These are phyloP conservation scores for Pangasius larnaudii DNA, from an alignment of 2,797 vertebrate genomes.

Conservation along the genomic window DNA sequence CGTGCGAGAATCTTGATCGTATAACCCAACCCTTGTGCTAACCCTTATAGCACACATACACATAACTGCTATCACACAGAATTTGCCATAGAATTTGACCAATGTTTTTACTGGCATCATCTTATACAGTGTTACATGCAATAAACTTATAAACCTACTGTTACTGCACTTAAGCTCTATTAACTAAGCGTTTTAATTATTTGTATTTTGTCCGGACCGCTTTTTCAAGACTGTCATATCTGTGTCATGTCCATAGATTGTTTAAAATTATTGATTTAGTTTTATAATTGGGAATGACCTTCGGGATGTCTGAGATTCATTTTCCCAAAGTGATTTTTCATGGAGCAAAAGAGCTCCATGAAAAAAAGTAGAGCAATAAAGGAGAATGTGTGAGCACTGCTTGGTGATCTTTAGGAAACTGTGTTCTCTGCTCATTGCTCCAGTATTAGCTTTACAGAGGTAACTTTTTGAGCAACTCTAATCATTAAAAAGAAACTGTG, in stretches of 20 bases:
- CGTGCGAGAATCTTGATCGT: not conserved
- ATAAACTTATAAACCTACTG: not conserved
- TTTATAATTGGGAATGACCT: conserved; percentile 10
- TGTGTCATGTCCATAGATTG: conserved; percentile 13
- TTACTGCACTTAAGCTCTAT: not conserved
- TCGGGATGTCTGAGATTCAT: not conserved
- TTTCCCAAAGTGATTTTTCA: conserved; percentile 5
- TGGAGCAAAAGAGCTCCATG: not conserved
- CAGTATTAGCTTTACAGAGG: not conserved
- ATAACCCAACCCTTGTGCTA: too few relatives aligned
- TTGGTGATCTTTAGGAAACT: conserved; percentile 8
- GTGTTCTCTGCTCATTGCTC: not conserved
- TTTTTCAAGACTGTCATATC: conserved; percentile 30
- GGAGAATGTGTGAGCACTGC: not conserved
- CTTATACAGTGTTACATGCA: not conserved
- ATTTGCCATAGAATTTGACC: not conserved
- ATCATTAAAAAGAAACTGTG: conserved; percentile 3
- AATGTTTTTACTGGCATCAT: not conserved
- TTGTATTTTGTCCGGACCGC: not conserved
- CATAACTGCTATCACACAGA: not conserved
- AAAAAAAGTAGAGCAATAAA: conserved; percentile 7
- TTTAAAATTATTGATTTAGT: not conserved
- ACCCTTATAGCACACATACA: not conserved
- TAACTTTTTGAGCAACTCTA: not conserved
- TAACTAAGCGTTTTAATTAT: not conserved